These are phyloP conservation scores for Meandrina meandrites DNA, from an alignment of 92 coral and sea anemone species.

Conservation along the genomic window DNA sequence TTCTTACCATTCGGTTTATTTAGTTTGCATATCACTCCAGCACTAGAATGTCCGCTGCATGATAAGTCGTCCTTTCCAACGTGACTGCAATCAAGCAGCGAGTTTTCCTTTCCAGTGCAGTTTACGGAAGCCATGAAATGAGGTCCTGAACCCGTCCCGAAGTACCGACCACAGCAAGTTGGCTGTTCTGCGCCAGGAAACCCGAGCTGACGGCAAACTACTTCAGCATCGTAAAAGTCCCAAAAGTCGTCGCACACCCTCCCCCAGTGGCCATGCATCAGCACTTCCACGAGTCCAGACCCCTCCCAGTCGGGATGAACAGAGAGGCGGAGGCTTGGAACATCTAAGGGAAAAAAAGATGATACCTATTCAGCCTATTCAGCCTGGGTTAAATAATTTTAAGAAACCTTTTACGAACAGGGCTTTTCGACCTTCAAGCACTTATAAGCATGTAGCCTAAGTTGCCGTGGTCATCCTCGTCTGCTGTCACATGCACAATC, in stretches of 20 bases:
- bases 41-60: slow-evolving; percentile 6
- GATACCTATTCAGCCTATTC: background rate
- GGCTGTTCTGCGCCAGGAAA: slow-evolving; percentile 37
- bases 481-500: too few relatives aligned
- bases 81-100: slow-evolving; percentile 34
- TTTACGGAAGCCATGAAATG: background rate
- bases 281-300: slow-evolving; percentile 54
- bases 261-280: slow-evolving; percentile 54
- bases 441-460: too few relatives aligned
- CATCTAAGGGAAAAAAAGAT: background rate
- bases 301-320: slow-evolving; percentile 19
- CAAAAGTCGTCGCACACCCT: slow-evolving; percentile 50
- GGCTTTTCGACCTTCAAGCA: too few relatives aligned
- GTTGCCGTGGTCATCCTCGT: too few relatives aligned
- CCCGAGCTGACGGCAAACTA: slow-evolving; percentile 63
- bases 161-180: slow-evolving; percentile 44
- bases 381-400: too few relatives aligned
- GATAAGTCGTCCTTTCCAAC: background rate
- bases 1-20: slow-evolving; percentile 30
- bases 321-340: slow-evolving; percentile 24
- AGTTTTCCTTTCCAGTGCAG: slow-evolving; percentile 25
- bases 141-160: slow-evolving; percentile 20
- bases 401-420: too few relatives aligned
- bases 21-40: slow-evolving; percentile 39
- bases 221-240: slow-evolving; percentile 43